phyloP scores from a whole-genome alignment of 2,113 vertebrate genomes.

The Boulengeromyrus knoepffleri region DNA sequence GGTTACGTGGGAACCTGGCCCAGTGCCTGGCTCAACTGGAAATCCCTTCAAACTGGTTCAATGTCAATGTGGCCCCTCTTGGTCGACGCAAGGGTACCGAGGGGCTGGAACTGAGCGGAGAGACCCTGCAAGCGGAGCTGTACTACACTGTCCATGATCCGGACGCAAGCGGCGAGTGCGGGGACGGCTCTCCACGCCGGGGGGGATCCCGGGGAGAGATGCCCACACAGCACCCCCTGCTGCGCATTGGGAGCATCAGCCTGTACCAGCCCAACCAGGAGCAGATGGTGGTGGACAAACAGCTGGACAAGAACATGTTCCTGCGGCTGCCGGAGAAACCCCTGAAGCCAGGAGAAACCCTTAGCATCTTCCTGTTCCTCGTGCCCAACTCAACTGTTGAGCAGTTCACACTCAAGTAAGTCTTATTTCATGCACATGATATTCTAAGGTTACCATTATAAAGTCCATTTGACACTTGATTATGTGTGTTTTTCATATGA shows the following conservation, averaged over 20 bases:
- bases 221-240: slow-evolving; percentile 84
- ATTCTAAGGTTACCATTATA: background rate
- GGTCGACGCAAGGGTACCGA: slow-evolving; percentile 72
- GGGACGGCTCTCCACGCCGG: slow-evolving; percentile 48
- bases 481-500: background rate
- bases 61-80: slow-evolving; percentile 65
- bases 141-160: slow-evolving; percentile 88
- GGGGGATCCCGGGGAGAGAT: slow-evolving; percentile 62
- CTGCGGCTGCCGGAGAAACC: slow-evolving; percentile 83
- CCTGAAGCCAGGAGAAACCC: slow-evolving; percentile 81
- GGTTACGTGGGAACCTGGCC: slow-evolving; percentile 79
- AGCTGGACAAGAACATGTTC: slow-evolving; percentile 81
- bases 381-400: slow-evolving; percentile 87
- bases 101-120: slow-evolving; percentile 59
- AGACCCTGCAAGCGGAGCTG: slow-evolving; percentile 81
- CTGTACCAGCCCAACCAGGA: slow-evolving; percentile 72
- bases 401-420: slow-evolving; percentile 91
- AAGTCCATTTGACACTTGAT: background rate
- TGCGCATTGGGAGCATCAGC: slow-evolving; percentile 91
- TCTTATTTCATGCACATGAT: slow-evolving; percentile 6
- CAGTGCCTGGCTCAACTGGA: slow-evolving; percentile 85
- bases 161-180: slow-evolving; percentile 66
- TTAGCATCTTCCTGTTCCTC: slow-evolving; percentile 79
- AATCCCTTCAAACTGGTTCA: slow-evolving; percentile 86
- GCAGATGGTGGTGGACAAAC: slow-evolving; percentile 80